Evolutionary conservation across 2,888 invertebrate genomes (phyloP).

Genomic region (Ephialtes manifestator): DNA sequence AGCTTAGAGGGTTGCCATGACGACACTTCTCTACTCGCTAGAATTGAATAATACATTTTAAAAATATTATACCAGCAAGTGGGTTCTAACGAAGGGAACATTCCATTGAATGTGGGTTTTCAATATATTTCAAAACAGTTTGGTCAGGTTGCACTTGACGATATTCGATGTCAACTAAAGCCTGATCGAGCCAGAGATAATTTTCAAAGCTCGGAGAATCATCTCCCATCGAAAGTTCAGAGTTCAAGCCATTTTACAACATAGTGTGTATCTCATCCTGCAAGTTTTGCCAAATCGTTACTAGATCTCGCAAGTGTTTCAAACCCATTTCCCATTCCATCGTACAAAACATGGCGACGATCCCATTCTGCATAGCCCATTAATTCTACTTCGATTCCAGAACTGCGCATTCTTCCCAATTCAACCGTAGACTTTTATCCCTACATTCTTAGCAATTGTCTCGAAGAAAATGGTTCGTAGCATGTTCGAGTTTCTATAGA

Average conservation of each 20-base stretch:
- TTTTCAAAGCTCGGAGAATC: not conserved
- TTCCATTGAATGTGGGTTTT: not conserved
- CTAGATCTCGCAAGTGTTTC: constrained; percentile 1
- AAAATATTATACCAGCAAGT: not conserved
- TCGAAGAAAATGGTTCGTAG: constrained; percentile 25
- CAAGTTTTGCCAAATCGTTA: constrained; percentile 18
- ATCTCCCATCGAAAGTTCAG: not conserved
- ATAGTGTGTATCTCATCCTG: constrained; percentile 22
- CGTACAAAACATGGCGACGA: not conserved
- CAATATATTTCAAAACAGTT: not conserved
- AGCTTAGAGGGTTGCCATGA: constrained; percentile 15
- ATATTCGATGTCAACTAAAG: not conserved
- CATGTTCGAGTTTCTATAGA: constrained; percentile 19
- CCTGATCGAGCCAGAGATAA: not conserved
- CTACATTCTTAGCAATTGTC: not conserved
- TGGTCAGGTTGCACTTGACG: not conserved
- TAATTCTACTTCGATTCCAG: constrained; percentile 34
- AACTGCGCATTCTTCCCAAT: constrained; percentile 39
- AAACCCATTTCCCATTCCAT: constrained; percentile 21
- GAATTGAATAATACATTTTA: constrained; percentile 7
- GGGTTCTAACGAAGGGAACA: not conserved
- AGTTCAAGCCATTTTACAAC: not conserved
- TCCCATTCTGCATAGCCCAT: constrained; percentile 30
- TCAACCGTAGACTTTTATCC: constrained; percentile 38
- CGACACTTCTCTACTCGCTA: not conserved